These are phyloP conservation scores for Gracilinanus agilis DNA, from an alignment of 2,113 vertebrate species.

Conservation along the genomic window DNA sequence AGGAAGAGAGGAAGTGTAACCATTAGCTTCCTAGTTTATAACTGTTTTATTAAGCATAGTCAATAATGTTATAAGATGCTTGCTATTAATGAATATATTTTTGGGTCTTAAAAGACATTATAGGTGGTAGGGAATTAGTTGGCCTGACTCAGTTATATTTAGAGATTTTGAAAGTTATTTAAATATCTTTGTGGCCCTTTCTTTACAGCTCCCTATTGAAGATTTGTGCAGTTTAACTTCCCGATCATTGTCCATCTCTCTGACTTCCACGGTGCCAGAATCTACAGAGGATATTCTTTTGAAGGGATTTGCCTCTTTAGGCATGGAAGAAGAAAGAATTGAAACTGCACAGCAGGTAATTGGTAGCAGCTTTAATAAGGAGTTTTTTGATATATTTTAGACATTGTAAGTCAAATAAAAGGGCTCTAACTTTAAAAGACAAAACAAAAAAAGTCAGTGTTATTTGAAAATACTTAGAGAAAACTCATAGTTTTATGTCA, in stretches of 20 bases:
- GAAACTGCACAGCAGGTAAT: slow-evolving; percentile 97
- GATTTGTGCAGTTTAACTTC: slow-evolving; percentile 93
- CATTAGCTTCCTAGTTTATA: not conserved
- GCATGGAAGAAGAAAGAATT: slow-evolving; percentile 92
- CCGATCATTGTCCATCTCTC: slow-evolving; percentile 85
- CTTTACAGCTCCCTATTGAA: slow-evolving; percentile 94
- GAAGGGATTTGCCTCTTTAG: slow-evolving; percentile 92
- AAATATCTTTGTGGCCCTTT: slow-evolving; percentile 50
- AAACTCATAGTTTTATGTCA: slow-evolving; percentile 50
- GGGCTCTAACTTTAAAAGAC: not conserved
- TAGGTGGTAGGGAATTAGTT: slow-evolving; percentile 8
- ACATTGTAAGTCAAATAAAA: slow-evolving; percentile 17
- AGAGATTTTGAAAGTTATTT: slow-evolving; percentile 47
- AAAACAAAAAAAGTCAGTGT: slow-evolving; percentile 12
- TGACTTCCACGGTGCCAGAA: slow-evolving; percentile 89
- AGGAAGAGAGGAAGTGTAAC: not conserved
- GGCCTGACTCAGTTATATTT: slow-evolving; percentile 36
- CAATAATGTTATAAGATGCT: not conserved
- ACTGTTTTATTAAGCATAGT: not conserved
- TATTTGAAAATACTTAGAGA: slow-evolving; percentile 37
- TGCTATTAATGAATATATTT: slow-evolving; percentile 27
- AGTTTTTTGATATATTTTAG: slow-evolving; percentile 14
- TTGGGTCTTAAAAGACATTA: slow-evolving; percentile 40
- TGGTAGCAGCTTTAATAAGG: slow-evolving; percentile 10
- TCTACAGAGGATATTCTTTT: slow-evolving; percentile 94